Evolutionary conservation across 1,140 invertebrate genomes (phyloP).

Genomic region (Drosophila lowei): DNA sequence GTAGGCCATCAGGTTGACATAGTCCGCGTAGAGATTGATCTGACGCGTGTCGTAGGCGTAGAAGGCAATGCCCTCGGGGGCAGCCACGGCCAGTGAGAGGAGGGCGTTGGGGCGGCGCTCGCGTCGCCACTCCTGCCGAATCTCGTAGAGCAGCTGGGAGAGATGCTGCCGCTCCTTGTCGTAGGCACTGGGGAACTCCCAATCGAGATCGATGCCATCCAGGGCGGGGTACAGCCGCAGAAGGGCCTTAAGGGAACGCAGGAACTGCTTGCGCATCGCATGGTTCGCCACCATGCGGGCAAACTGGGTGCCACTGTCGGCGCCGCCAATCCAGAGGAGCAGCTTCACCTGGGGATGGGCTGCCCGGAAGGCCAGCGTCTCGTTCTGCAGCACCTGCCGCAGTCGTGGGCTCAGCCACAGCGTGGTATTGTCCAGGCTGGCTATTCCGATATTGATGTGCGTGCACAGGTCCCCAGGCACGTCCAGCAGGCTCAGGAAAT

Average conservation of each 20-base stretch:
- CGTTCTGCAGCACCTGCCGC: constrained; percentile 83
- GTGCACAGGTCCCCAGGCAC: constrained; percentile 90
- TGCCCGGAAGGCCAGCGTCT: constrained; percentile 86
- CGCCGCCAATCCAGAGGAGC: constrained; percentile 89
- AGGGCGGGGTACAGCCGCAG: constrained; percentile 86
- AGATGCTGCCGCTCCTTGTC: constrained; percentile 88
- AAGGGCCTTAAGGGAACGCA: constrained; percentile 86
- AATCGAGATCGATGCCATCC: constrained; percentile 93
- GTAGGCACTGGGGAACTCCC: constrained; percentile 91
- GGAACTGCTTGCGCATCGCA: constrained; percentile 88
- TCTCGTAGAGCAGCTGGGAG: constrained; percentile 88
- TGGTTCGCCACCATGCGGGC: constrained; percentile 88
- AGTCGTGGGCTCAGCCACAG: constrained; percentile 84
- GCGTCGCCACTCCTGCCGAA: constrained; percentile 86
- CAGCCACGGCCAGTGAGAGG: constrained; percentile 90
- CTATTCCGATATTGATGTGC: constrained; percentile 91
- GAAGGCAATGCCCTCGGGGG: constrained; percentile 89
- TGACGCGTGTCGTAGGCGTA: constrained; percentile 89
- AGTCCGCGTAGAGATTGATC: constrained; percentile 92
- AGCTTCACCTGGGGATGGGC: constrained; percentile 89
- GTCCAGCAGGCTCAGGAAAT: constrained; percentile 84
- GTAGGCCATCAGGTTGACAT: constrained; percentile 94
- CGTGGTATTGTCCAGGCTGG: constrained; percentile 86
- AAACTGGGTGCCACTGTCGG: constrained; percentile 86
- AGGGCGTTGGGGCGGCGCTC: constrained; percentile 85